Conservation (phyloP, 1,140 invertebrate species). For the Melitaea cinxia region DNA sequence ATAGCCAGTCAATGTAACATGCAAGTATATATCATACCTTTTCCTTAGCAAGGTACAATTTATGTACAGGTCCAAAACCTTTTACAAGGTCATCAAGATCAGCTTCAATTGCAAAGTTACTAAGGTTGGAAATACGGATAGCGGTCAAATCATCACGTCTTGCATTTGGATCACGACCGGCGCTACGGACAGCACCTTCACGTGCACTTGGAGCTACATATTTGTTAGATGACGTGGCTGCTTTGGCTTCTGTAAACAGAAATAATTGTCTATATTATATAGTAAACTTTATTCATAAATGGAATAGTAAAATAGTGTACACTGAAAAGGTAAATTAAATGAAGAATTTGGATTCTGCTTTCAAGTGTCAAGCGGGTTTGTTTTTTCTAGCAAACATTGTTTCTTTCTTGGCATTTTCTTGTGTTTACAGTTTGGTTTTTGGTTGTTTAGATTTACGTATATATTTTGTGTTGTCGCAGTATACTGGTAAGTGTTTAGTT, state of each 20-base stretch:
- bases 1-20: not conserved
- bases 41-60: slow-evolving; percentile 78
- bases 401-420: too few relatives aligned
- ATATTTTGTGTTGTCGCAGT: too few relatives aligned
- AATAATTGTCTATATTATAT: not conserved
- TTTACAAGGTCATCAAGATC: slow-evolving; percentile 98
- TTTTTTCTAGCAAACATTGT: too few relatives aligned
- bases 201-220: slow-evolving; percentile 94
- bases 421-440: too few relatives aligned
- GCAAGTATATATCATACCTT: slow-evolving; percentile 55
- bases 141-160: slow-evolving; percentile 92
- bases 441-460: too few relatives aligned
- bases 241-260: slow-evolving; percentile 53
- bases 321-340: too few relatives aligned
- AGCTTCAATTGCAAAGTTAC: slow-evolving; percentile 96
- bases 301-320: too few relatives aligned
- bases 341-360: too few relatives aligned
- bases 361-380: too few relatives aligned
- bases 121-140: slow-evolving; percentile 98
- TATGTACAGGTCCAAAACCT: slow-evolving; percentile 91
- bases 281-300: not conserved
- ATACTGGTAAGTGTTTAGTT: too few relatives aligned
- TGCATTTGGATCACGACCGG: slow-evolving; percentile 85
- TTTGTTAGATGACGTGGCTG: slow-evolving; percentile 82
- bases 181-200: slow-evolving; percentile 89